Evolutionary conservation across 2,113 vertebrate species (phyloP), one percentile per base, ranked within the genome.

Genomic region (Gadus macrocephalus): DNA sequence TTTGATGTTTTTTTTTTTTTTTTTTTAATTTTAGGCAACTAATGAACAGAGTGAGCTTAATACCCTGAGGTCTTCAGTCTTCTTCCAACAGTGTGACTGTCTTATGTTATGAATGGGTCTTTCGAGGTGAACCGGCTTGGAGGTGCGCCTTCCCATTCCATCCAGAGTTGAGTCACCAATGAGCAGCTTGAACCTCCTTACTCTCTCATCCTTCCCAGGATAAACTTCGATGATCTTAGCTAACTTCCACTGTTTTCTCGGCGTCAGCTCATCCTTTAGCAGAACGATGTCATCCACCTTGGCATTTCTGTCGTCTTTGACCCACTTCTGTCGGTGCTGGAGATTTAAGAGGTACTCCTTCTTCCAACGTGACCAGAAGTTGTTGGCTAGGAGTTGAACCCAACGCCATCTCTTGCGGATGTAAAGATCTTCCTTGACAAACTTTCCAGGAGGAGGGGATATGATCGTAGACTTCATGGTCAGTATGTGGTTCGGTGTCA

Each of bases 231-330:
- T n/a, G n/a, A n/a, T n/a, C n/a, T n/a, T n/a, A n/a, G n/a, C n/a
- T n/a, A n/a, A n/a, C n/a, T n/a, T n/a, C n/a, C 75, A 73, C 16
- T 77, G 55, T 17, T 73, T 72, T 22, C 53, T 14, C 65, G 73
- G 64, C 15, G 69, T 11, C 63, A 6, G 61, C 27, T 72, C 73
- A 3, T 76, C 64, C 15, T 55, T 15, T 1, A 76, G 12, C 8
- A 76, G 67, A 15, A 79, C 77, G 35, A 70, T 71, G 53, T 72
- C 64, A 58, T 76, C 66, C 12, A 79, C 28, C 60, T 68, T 75
- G 3, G 56, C 17, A 58, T 71, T 69, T 68, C 68, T 68, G 5
- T 6, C 28, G 1, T 69, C 42, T 66, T 49, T 78, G 5, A 74
- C 62, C 67, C 74, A 80, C 17, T 25, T 68, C 53, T 75, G 64